Evolutionary conservation across 2,113 vertebrate genomes (phyloP).

Genomic region (Petaurus breviceps): DNA sequence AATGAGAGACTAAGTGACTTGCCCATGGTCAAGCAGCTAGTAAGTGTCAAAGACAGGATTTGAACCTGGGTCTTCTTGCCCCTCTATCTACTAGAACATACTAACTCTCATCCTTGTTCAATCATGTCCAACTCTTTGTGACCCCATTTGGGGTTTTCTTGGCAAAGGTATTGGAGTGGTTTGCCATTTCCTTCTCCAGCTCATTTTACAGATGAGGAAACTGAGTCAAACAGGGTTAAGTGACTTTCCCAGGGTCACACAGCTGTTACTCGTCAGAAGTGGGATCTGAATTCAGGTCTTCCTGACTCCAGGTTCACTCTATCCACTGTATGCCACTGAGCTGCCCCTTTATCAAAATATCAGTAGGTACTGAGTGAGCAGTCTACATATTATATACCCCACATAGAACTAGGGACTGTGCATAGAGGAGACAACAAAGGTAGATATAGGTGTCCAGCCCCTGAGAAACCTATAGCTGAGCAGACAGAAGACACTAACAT

Average conservation of each 20-base stretch:
- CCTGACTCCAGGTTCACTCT: background rate
- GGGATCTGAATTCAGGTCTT: background rate
- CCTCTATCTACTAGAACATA: background rate
- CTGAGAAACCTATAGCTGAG: too few relatives aligned
- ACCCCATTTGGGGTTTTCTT: background rate
- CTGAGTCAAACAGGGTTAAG: background rate
- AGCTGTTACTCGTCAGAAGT: background rate
- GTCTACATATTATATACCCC: too few relatives aligned
- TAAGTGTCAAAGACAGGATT: background rate
- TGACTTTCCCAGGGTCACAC: background rate
- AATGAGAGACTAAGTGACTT: background rate
- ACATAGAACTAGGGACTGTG: too few relatives aligned
- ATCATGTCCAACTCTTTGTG: background rate
- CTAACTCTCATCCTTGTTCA: background rate
- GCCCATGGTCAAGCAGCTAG: background rate
- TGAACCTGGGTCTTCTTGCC: background rate
- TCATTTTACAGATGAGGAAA: background rate
- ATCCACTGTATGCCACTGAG: too few relatives aligned
- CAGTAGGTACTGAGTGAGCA: too few relatives aligned
- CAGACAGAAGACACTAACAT: too few relatives aligned
- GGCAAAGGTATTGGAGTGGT: background rate
- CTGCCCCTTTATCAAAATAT: too few relatives aligned
- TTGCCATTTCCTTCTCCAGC: background rate
- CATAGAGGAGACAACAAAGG: too few relatives aligned
- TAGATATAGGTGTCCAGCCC: too few relatives aligned